phyloP scores from a whole-genome alignment of 2,113 vertebrate genomes.

The Labeo catla region DNA sequence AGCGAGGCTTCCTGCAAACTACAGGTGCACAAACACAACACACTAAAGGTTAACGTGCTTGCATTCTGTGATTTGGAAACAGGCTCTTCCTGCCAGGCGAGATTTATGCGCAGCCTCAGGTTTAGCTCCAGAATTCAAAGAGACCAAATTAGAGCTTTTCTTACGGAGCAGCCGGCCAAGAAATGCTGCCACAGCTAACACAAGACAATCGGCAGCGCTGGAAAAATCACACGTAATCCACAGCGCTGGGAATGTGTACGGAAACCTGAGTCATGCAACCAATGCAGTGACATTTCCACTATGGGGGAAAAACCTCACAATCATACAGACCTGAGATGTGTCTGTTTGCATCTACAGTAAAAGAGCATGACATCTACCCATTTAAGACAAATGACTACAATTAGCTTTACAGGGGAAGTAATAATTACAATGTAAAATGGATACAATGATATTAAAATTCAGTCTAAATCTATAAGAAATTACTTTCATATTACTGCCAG shows the following conservation, averaged over 20 bases:
- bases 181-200: background rate
- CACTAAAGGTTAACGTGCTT: background rate
- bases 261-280: background rate
- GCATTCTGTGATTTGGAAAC: conserved; percentile 33
- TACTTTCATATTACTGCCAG: background rate
- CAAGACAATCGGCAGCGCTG: background rate
- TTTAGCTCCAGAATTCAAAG: background rate
- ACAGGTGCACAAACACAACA: background rate
- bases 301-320: background rate
- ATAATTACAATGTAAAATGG: background rate
- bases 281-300: background rate
- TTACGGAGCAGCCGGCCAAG: background rate
- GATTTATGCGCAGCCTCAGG: conserved; percentile 14
- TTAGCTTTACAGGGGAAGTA: background rate
- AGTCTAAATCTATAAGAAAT: background rate
- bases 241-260: background rate
- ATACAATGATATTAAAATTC: background rate
- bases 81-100: conserved; percentile 32
- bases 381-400: background rate
- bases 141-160: conserved; percentile 19
- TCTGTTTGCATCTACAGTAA: background rate
- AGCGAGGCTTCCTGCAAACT: background rate
- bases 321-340: background rate
- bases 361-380: background rate
- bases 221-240: conserved; percentile 25